Conservation (phyloP, 2,113 vertebrate species). For the Myrmecophaga tridactyla region DNA sequence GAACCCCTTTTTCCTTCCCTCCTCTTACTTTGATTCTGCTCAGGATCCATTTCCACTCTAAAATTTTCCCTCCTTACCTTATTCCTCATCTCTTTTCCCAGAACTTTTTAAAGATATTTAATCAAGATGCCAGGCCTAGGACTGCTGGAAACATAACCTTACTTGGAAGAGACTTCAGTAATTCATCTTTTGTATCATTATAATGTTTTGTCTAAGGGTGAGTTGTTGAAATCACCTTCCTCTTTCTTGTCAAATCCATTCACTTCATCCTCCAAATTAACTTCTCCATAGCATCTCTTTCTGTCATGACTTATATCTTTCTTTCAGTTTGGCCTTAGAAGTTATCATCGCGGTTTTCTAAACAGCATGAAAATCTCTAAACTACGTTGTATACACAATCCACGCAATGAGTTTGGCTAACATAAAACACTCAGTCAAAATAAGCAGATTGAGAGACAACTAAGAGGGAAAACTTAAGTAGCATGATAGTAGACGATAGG, state of each 20-base stretch:
- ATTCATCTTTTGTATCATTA: not conserved
- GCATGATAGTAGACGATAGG: not conserved
- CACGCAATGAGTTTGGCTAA: not conserved
- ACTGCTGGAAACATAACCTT: not conserved
- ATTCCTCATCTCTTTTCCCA: not conserved
- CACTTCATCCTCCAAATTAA: conserved; percentile 8
- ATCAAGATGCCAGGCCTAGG: not conserved
- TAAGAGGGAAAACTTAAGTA: not conserved
- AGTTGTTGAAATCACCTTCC: not conserved
- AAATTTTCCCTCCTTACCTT: not conserved
- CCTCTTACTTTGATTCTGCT: not conserved
- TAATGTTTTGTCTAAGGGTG: not conserved
- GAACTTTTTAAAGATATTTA: conserved; percentile 39
- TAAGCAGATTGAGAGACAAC: not conserved
- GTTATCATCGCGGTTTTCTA: not conserved
- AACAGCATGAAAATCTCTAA: not conserved
- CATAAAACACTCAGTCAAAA: not conserved
- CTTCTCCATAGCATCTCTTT: not conserved
- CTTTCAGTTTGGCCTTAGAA: not conserved
- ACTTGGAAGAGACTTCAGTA: not conserved
- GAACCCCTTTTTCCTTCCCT: not conserved
- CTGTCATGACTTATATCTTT: not conserved
- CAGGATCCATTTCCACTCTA: not conserved
- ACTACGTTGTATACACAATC: not conserved
- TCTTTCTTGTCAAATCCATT: not conserved